Percentiles rank a stretch among this genome's conserved stretches.
phyloP scores from a whole-genome alignment of 2,797 vertebrate genomes.

The Pitangus sulphuratus region DNA sequence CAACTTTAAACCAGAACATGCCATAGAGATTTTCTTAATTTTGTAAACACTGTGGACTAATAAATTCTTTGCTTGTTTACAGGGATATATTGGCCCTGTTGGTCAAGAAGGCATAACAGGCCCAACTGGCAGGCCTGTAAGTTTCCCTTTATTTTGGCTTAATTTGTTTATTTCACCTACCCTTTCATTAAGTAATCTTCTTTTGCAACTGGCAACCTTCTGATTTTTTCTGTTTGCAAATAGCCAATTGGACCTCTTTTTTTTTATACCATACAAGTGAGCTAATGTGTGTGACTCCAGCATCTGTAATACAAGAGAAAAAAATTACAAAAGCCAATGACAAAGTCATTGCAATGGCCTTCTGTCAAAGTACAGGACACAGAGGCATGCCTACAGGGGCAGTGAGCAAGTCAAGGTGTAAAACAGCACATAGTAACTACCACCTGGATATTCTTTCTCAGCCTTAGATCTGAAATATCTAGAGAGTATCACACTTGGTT shows the following conservation, averaged over 20 bases:
- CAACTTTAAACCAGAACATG: neutral
- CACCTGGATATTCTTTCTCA: neutral
- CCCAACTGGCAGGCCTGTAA: conserved; percentile 87
- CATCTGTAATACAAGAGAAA: neutral
- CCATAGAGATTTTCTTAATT: neutral
- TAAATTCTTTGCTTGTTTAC: conserved; percentile 62
- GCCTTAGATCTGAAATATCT: neutral
- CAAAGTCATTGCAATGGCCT: neutral
- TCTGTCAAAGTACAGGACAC: neutral
- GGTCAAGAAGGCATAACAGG: conserved; percentile 90
- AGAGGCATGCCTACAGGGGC: neutral
- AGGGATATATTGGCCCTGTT: conserved; percentile 90
- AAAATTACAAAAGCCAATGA: neutral
- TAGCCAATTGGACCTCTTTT: neutral
- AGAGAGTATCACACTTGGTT: neutral
- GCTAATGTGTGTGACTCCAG: neutral
- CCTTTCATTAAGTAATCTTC: neutral
- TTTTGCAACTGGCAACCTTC: neutral
- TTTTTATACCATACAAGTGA: neutral
- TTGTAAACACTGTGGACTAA: neutral
- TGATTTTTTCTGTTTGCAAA: neutral
- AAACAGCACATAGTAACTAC: neutral
- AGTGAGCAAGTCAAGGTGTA: neutral
- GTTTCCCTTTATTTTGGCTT: neutral
- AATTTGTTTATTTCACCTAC: neutral